These are phyloP conservation scores for Etheostoma spectabile DNA, from an alignment of 2,113 vertebrate species.

Conservation along the genomic window DNA sequence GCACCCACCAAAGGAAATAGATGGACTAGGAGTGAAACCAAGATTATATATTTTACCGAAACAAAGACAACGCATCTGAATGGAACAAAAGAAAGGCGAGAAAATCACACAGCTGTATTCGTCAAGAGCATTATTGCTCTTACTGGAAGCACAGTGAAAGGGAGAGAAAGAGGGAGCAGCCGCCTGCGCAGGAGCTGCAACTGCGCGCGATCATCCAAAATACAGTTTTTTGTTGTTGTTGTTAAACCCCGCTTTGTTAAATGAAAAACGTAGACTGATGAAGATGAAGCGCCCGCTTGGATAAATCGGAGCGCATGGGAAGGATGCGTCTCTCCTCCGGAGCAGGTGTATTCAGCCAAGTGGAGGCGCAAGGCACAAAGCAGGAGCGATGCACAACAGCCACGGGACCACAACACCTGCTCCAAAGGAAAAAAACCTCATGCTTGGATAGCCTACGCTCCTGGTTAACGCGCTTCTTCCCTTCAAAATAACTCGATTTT, in stretches of 20 bases:
- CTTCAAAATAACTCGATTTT: conserved; percentile 27
- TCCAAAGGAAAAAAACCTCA: conserved; percentile 30
- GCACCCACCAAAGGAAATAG: accelerated
- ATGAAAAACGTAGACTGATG: not conserved
- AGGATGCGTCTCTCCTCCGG: conserved; percentile 57
- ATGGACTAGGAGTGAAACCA: too few relatives aligned
- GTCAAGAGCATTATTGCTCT: conserved; percentile 22
- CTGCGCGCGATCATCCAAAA: conserved; percentile 25
- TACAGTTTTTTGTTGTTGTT: conserved; percentile 7
- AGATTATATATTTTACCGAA: not conserved
- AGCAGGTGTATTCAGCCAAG: conserved; percentile 73
- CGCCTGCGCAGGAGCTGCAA: conserved; percentile 26
- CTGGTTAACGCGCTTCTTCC: not conserved
- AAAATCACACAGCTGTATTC: conserved; percentile 21
- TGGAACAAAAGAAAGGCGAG: not conserved
- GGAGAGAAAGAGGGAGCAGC: not conserved
- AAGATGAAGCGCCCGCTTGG: conserved; percentile 19
- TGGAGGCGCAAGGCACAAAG: conserved; percentile 56
- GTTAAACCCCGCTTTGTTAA: conserved; percentile 5
- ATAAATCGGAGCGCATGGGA: conserved; percentile 23
- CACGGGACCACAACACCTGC: conserved; percentile 55
- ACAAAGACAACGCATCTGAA: not conserved
- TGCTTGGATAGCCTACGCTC: conserved; percentile 3
- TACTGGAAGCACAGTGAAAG: conserved; percentile 1
- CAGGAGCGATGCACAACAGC: conserved; percentile 46